Evolutionary conservation across 2,113 vertebrate species (phyloP), one percentile per base, ranked within the genome.

Genomic region (Lanius ludovicianus): DNA sequence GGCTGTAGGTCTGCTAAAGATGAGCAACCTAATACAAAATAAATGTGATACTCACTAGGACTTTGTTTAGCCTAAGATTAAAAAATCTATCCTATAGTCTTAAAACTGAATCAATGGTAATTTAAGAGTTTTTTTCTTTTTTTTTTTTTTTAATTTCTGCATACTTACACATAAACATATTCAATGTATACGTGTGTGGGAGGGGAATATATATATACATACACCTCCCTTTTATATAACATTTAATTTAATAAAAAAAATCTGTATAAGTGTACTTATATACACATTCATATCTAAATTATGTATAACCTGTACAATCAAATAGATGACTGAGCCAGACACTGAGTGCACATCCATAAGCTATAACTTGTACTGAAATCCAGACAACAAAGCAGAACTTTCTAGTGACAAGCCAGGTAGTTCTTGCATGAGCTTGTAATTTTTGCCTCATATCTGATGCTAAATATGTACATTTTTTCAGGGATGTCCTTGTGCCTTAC

Each of bases 291-390:
- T 76, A 60, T 68, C 35, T 60, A 71, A 60, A 80, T 20, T 6
- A 28, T 15, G 4, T 53, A 70, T n/a, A 71, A 86, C 53, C 11
- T 62, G 7, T 62, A 50, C 1, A 16, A 21, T 25, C 0, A 0
- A 81, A 67, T 4, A 55, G 8, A 70, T 74, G 5, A 46, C 35
- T 70, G 24, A 87, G 56, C 17, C 47, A 78, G 39, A 59, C 31
- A 57, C 1, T 33, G 20, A 74, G 25, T 0, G 2, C 13, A 64
- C 20, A 50, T 4, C 28, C n/a, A 63, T 30, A 19, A 71, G 27
- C 13, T 86, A 15, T n/a, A 84, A 63, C 11, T 70, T 67, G 4
- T 69, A 75, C 13, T 84, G 64, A 92, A 92, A 89, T 50, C 31
- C 42, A 68, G 56, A 63, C 15, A 59, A 9, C 7, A 81, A 70